phyloP scores from a whole-genome alignment of 2,113 vertebrate species.

The Oenanthe oenanthe region DNA sequence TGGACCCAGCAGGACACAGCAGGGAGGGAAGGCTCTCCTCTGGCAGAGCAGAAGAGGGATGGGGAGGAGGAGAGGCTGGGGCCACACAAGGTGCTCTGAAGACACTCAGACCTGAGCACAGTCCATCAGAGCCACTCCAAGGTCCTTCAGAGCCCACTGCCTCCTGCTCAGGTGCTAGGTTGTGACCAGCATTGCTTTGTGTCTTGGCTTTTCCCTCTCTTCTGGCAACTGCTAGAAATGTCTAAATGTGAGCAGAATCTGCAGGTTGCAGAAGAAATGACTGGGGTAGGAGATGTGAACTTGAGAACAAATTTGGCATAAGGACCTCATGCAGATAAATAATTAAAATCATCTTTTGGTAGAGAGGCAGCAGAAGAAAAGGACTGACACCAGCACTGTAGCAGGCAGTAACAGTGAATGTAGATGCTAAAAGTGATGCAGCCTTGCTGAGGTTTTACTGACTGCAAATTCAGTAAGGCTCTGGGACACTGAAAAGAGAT shows the following conservation, averaged over 20 bases:
- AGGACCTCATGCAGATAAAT: neutral
- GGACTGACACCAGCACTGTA: neutral
- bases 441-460: neutral
- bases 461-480: neutral
- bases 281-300: neutral
- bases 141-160: neutral
- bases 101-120: neutral
- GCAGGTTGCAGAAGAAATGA: neutral
- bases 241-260: neutral
- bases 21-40: neutral
- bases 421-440: neutral
- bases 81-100: neutral
- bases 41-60: fast-evolving
- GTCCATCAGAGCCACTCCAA: neutral
- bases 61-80: neutral
- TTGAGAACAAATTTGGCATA: neutral
- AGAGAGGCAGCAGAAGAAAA: neutral
- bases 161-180: neutral
- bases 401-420: neutral
- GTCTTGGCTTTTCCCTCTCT: neutral
- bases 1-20: fast-evolving
- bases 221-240: neutral
- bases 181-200: neutral
- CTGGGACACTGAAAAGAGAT: neutral
- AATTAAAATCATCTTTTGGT: neutral